phyloP scores from a whole-genome alignment of 2,888 invertebrate species.

The Orgyia antiqua region DNA sequence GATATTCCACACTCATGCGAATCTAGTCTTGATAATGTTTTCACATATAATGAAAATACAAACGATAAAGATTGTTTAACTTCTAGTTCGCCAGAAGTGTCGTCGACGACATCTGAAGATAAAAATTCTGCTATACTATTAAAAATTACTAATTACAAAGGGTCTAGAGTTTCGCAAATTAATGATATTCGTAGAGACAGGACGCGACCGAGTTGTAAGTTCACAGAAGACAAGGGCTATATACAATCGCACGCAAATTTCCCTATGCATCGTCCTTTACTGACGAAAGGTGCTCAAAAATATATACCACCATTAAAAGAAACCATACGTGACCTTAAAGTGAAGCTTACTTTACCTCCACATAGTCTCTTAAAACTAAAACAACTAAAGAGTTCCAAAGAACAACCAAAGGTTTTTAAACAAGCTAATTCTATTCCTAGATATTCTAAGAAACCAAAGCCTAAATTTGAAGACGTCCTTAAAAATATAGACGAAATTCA shows the following conservation, averaged over 20 bases:
- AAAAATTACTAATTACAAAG: conserved; percentile 64
- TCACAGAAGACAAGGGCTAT: conserved; percentile 55
- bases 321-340: conserved; percentile 57
- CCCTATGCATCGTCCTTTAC: conserved; percentile 45
- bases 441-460: conserved; percentile 58
- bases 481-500: conserved; percentile 72
- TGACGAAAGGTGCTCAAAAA: conserved; percentile 73
- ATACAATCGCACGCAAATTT: conserved; percentile 35
- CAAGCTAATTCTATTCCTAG: conserved; percentile 30
- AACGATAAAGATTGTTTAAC: conserved; percentile 24
- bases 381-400: conserved; percentile 60
- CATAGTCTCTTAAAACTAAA: conserved; percentile 62
- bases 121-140: conserved; percentile 55
- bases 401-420: conserved; percentile 46
- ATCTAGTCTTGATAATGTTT: conserved; percentile 42
- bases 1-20: conserved; percentile 43
- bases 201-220: conserved; percentile 46
- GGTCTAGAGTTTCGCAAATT: conserved; percentile 55
- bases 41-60: conserved; percentile 30
- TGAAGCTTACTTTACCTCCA: conserved; percentile 63
- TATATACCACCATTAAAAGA: conserved; percentile 70
- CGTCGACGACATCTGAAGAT: conserved; percentile 69
- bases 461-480: conserved; percentile 73
- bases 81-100: conserved; percentile 67
- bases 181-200: conserved; percentile 36